Base-by-base conservation (phyloP, 2,888 invertebrate genomes). In the Elmis aenea region DNA sequence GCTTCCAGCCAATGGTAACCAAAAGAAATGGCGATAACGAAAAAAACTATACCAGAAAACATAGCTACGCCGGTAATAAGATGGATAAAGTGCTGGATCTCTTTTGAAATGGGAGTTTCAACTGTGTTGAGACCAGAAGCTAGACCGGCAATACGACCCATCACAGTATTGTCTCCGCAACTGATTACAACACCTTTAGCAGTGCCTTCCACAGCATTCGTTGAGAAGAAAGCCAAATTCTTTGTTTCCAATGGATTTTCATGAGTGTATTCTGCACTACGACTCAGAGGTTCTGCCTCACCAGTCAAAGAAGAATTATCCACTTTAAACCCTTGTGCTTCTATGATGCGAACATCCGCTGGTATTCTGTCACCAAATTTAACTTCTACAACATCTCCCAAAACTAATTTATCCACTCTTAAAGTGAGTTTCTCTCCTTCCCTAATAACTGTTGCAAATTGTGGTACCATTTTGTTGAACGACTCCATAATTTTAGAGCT, bases 301-400 rank as follows among this genome's bases (percentile, higher is more conserved):
- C 89, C 89, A 1, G 89, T 81, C 28, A 81, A 67, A 1, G 79
- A 75, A 28, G 59, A 59, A 33, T 62, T 62, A 26, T 64, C 61
- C 3, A 64, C 56, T 73, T 54, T 50, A 12, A 54, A 40, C 5
- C 77, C 75, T 34, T 70, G 70, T 8, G 77, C 69, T 32, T 72
- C 67, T 21, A 83, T 75, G 42, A 93, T 73, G 40, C 92, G 75
- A 15, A 90, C 75, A 64, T 93, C 92, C 1, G 91, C 92, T 0
- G 92, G 92, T 1, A 93, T 81, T 26, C 88, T 74, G 58, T 90
- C 86, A 5, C 92, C 92, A 28, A 83, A 78, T 50, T 74, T 76
- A 56, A 92, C 80, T 54, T 86, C 83, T 2, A 91, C 83, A 36
- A 92, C 69, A 61, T 93, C 92, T 8, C 92, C 92, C 12, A 84